Conservation (phyloP, 2,113 vertebrate species). For the Macroglossus sobrinus region DNA sequence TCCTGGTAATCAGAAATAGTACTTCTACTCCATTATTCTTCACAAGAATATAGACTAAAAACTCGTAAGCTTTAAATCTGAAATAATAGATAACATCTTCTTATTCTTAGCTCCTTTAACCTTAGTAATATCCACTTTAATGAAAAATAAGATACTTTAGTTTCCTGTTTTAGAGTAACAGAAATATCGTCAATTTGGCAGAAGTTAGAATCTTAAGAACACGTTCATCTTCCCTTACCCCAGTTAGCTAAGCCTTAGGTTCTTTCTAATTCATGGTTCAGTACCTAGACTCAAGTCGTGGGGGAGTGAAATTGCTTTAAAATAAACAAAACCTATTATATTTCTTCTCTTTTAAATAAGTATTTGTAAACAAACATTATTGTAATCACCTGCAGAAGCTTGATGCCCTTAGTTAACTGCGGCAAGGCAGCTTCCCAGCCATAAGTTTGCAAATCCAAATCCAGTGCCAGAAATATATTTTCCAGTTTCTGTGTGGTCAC, state of each 20-base stretch:
- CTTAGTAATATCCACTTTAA: neutral
- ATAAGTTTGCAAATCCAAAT: slow-evolving; percentile 34
- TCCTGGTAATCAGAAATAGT: slow-evolving; percentile 23
- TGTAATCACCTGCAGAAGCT: slow-evolving; percentile 41
- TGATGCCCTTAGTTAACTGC: neutral
- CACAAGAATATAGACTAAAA: neutral
- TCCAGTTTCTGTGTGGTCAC: slow-evolving; percentile 16
- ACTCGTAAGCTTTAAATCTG: slow-evolving; percentile 29
- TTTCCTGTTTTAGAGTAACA: neutral
- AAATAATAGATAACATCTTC: neutral
- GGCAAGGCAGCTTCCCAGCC: neutral
- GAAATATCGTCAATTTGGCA: neutral
- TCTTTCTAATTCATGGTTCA: slow-evolving; percentile 9
- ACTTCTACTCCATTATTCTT: neutral
- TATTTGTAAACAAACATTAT: neutral
- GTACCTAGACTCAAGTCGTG: neutral
- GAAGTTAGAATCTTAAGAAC: neutral
- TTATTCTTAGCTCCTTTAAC: slow-evolving; percentile 40
- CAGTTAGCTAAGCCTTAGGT: neutral
- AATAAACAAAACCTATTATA: slow-evolving; percentile 8
- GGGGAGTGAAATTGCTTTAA: slow-evolving; percentile 11
- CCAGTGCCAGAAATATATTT: slow-evolving; percentile 19
- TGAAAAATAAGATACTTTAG: neutral
- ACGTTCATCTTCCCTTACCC: neutral
- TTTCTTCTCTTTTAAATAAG: slow-evolving; percentile 22